Conservation (phyloP, 2,797 vertebrate species). For the Podarcis siculus region DNA sequence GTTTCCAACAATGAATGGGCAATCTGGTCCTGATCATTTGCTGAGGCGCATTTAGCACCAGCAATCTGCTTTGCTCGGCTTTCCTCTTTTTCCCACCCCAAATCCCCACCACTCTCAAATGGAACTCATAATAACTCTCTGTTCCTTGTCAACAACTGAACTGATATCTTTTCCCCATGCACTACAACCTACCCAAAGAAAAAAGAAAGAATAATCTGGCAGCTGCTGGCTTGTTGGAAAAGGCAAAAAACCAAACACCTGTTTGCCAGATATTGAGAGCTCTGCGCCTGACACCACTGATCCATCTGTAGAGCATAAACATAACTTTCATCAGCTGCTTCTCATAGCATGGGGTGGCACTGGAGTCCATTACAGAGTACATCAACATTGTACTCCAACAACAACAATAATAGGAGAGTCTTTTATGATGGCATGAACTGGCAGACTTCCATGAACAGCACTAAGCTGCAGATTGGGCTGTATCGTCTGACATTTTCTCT, state of each 20-base stretch:
- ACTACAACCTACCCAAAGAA: slow-evolving; percentile 46
- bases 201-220: slow-evolving; percentile 46
- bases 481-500: slow-evolving; percentile 14
- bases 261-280: slow-evolving; percentile 71
- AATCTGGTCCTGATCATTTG: slow-evolving; percentile 29
- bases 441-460: slow-evolving; percentile 40
- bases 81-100: not conserved
- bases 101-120: not conserved
- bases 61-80: not conserved
- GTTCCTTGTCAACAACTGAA: slow-evolving; percentile 56
- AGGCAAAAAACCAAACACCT: slow-evolving; percentile 75
- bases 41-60: slow-evolving; percentile 46
- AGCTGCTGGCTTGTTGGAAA: slow-evolving; percentile 73
- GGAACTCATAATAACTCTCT: slow-evolving; percentile 29
- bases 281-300: slow-evolving; percentile 65
- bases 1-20: not conserved
- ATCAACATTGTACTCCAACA: slow-evolving; percentile 61
- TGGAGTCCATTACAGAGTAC: slow-evolving; percentile 67
- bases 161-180: slow-evolving; percentile 53
- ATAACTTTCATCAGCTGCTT: slow-evolving; percentile 79
- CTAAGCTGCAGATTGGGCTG: slow-evolving; percentile 42
- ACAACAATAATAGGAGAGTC: slow-evolving; percentile 61
- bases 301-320: slow-evolving; percentile 73
- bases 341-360: slow-evolving; percentile 68
- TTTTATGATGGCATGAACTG: slow-evolving; percentile 56